Conservation (phyloP, 2,888 invertebrate species). For the Cheilosia urbana region DNA sequence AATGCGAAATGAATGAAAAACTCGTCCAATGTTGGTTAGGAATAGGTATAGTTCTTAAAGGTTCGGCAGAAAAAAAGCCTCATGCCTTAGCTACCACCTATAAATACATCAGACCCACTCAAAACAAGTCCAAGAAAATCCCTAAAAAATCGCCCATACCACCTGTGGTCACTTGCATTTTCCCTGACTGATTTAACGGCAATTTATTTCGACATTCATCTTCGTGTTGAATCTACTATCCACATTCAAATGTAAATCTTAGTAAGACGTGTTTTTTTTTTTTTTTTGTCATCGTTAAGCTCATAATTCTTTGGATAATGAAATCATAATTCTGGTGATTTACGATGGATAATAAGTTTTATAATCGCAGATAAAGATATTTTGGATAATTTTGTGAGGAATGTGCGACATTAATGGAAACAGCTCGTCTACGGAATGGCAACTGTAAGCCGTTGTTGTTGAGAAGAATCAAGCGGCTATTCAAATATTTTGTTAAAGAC, state of each 20-base stretch:
- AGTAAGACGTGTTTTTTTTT: background rate
- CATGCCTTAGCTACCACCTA: too few species aligned
- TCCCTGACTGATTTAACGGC: background rate
- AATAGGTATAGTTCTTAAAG: too few species aligned
- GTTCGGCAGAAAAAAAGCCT: too few species aligned
- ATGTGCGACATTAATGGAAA: constrained; percentile 37
- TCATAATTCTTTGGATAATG: constrained; percentile 41
- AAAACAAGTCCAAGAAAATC: too few species aligned
- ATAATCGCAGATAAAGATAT: constrained; percentile 8
- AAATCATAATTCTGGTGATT: constrained; percentile 39
- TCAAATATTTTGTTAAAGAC: background rate
- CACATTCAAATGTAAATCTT: constrained; percentile 21
- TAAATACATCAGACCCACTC: too few species aligned
- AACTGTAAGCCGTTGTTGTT: background rate
- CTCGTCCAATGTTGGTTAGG: too few species aligned
- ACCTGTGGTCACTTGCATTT: constrained; percentile 8
- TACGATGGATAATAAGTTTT: constrained; percentile 35
- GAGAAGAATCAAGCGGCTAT: background rate
- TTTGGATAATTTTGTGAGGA: constrained; percentile 33
- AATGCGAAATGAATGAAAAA: too few species aligned
- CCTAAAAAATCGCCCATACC: too few species aligned
- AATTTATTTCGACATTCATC: constrained; percentile 25
- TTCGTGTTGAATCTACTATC: constrained; percentile 20
- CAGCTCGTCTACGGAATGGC: background rate
- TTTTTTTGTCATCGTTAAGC: constrained; percentile 15